Base-by-base conservation (phyloP, 1,140 invertebrate species). In the Drosophila kurseongensis region DNA sequence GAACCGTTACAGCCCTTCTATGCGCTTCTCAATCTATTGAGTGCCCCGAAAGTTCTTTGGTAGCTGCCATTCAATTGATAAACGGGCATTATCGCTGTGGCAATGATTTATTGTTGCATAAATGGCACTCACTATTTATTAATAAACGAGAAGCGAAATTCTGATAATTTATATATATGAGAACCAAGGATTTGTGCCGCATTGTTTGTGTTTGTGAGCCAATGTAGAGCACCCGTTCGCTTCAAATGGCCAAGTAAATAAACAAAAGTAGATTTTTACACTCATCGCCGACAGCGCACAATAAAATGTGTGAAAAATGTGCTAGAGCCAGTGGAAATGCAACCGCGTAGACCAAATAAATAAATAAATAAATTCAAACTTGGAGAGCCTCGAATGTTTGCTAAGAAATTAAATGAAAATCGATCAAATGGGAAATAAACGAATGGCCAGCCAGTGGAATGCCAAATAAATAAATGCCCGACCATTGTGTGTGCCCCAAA, bases 251-350 rank as follows among this genome's bases (percentile, higher is more conserved):
- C 85, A 89, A 88, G 84, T 88, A 88, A 88, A 88, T 88, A 88
- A 88, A 88, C 84, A 88, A 88, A 89, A 68, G 67, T 74, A 79
- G 59, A 80, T 84, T 84, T 71, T 88, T 80, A 88, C 78, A 86
- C 81, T 75, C 77, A 84, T 52, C 59, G 67, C 63, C 62, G 74
- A 56, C 77, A 74, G 65, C 72, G 74, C 54, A 65, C 78, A 88
- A 88, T 88, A 78, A 88, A 88, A 88, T 88, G 84, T 89, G 84
- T 88, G 80, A 88, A 89, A 88, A 84, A 88, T 89, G 77, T 76
- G 80, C 51, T 60, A 32, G 58, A 62, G 58, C 40, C 29, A 58
- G 62, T 78, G 84, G 60, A 61, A 88, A 84, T 89, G 80, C 84
- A 88, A 63, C 45, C 69, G 65, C 55, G 32, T 42, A 57, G 52